Base-by-base conservation (phyloP, 2,888 invertebrate species). In the Agrochola lota region DNA sequence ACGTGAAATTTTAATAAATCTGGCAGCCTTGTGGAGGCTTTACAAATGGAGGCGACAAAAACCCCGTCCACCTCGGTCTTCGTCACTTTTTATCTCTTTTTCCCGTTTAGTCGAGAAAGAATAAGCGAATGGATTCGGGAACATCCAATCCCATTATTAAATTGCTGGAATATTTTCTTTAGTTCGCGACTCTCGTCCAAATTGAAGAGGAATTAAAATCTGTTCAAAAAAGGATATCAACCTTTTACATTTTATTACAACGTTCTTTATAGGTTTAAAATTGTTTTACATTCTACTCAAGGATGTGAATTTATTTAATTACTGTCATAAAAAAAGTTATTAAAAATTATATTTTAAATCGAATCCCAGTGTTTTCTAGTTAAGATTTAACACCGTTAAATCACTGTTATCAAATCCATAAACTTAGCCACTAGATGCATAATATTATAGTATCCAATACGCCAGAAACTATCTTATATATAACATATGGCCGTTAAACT, bases 1-100 rank as follows among this genome's bases (percentile, higher is more conserved):
- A 84, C 80, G 83, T 81, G 71, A 87, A 88, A 84, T 88, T 87
- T 87, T 90, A 89, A 91, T 90, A 89, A 90, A 91, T 90, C 85
- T 88, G 85, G 84, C 87, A 89, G 86, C 85, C 84, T 81, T 85
- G 78, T 90, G 78, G 87, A 87, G 80, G 83, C 84, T 81, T 71
- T 71, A 74, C 79, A 66, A 77, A 76, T 60, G 80, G 85, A 84
- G 85, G 86, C 87, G 87, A 87, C 88, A 89, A 88, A 90, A 90
- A 90, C 87, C 83, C 85, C 73, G 86, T 80, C 77, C 60, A 49
- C 69, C 60, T 76, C 66, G 52, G 7, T 40, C 46, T 60, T 67
- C 12, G 62, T 60, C 68, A 80, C 46, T 88, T 87, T 88, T 82
- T 87, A 84, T 87, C 86, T 81, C 81, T 81, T 30, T n/a, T 78